Evolutionary conservation across 2,113 vertebrate genomes (phyloP).

Genomic region (Onychostoma macrolepis): DNA sequence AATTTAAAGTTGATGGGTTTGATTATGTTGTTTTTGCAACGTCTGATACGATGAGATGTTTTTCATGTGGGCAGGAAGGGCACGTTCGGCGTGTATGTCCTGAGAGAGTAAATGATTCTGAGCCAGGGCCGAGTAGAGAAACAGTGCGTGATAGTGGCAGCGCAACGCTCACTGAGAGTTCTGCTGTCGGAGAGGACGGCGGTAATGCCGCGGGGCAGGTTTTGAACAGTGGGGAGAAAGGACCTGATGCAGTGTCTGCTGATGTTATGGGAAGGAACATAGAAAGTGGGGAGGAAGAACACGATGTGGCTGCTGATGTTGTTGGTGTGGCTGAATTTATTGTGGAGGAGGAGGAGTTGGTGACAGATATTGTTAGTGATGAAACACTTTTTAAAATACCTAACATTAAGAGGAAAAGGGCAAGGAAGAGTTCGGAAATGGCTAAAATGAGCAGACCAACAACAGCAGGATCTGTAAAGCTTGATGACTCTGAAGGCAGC

Average conservation of each 20-base stretch:
- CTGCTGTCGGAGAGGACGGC: neutral
- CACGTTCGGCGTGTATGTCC: neutral
- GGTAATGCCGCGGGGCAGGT: neutral
- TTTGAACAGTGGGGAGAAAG: neutral
- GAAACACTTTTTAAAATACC: neutral
- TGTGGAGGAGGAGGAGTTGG: neutral
- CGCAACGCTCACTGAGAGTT: neutral
- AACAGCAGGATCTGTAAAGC: neutral
- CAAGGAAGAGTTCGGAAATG: neutral
- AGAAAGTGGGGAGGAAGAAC: too few species aligned
- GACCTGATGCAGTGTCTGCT: neutral
- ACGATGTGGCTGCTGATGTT: neutral
- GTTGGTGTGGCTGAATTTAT: neutral
- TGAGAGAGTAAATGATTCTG: neutral
- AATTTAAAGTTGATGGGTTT: too few species aligned
- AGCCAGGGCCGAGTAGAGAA: neutral
- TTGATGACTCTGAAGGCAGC: neutral
- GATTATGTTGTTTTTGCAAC: too few species aligned
- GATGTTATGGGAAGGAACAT: neutral
- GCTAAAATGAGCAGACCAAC: neutral
- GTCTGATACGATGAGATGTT: neutral
- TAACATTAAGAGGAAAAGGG: neutral
- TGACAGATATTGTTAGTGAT: too few species aligned
- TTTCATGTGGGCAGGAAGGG: neutral
- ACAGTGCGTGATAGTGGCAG: neutral